Percentiles rank a stretch among this genome's conserved stretches.
Evolutionary conservation across 2,797 vertebrate genomes (phyloP).

Genomic region (Hybognathus amarus): DNA sequence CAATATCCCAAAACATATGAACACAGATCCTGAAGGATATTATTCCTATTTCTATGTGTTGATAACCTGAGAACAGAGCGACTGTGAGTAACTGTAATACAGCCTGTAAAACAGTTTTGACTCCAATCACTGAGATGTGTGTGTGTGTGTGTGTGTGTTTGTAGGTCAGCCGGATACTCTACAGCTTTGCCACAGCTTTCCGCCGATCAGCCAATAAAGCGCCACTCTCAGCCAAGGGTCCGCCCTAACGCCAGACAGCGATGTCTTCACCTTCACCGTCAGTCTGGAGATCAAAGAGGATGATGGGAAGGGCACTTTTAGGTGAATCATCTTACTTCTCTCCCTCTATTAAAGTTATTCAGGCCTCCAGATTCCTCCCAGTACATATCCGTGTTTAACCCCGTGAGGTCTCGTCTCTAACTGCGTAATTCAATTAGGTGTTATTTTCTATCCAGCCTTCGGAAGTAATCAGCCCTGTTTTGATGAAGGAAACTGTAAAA

Average conservation of each 20-base stretch:
- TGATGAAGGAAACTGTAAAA: conserved; percentile 52
- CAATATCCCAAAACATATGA: no score
- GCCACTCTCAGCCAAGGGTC: conserved; percentile 79
- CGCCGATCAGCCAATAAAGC: conserved; percentile 92
- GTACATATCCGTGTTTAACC: neutral
- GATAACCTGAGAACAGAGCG: conserved; percentile 11
- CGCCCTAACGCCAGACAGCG: conserved; percentile 94
- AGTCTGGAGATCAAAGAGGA: conserved; percentile 98
- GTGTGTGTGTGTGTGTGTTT: conserved; percentile 29
- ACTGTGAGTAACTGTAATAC: neutral
- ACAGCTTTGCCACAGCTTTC: conserved; percentile 98
- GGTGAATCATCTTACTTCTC: conserved; percentile 72
- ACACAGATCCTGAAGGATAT: no score
- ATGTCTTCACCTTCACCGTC: conserved; percentile 96
- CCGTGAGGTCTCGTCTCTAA: neutral
- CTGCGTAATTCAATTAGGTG: neutral
- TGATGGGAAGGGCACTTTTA: conserved; percentile 98
- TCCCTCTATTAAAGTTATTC: neutral
- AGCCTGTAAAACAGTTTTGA: conserved; percentile 12
- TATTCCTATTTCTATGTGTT: neutral
- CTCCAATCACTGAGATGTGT: conserved; percentile 13
- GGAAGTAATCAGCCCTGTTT: conserved; percentile 51
- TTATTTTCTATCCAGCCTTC: conserved; percentile 22
- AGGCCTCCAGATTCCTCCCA: neutral
- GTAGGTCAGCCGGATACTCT: conserved; percentile 96